phyloP scores from a whole-genome alignment of 2,113 vertebrate species.

The western clawed frog (Xenopus tropicalis) region DNA sequence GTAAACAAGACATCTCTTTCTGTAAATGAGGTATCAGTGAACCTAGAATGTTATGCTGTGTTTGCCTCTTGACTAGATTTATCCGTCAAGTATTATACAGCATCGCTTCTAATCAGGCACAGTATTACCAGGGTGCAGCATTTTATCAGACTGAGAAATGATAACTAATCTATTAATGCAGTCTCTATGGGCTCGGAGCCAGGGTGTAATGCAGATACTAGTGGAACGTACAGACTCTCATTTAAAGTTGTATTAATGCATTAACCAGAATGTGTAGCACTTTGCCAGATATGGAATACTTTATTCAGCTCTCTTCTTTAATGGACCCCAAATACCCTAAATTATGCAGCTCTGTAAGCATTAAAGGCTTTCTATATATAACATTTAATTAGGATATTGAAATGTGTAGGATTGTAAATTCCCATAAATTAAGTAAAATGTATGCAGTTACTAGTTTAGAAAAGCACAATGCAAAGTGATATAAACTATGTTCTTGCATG shows the following conservation, averaged over 20 bases:
- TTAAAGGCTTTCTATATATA: slow-evolving; percentile 22
- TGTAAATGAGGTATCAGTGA: too few species aligned
- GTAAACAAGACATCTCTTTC: too few species aligned
- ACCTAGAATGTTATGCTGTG: too few species aligned
- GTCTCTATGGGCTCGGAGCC: neutral
- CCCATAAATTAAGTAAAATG: too few species aligned
- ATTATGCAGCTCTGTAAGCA: too few species aligned
- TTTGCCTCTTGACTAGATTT: neutral
- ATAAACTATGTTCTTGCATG: too few species aligned
- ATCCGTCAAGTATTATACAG: neutral
- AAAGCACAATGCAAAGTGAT: too few species aligned
- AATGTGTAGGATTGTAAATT: too few species aligned
- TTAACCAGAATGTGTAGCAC: slow-evolving; percentile 6
- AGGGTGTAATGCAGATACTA: slow-evolving; percentile 18
- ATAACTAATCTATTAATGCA: slow-evolving; percentile 58
- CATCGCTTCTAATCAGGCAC: slow-evolving; percentile 11
- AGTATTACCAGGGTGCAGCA: slow-evolving; percentile 47
- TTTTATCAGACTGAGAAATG: slow-evolving; percentile 49
- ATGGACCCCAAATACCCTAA: neutral
- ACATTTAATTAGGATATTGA: too few species aligned
- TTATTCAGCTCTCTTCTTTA: neutral
- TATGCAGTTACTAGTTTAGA: too few species aligned
- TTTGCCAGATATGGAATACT: neutral
- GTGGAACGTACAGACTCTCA: slow-evolving; percentile 2
- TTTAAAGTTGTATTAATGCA: slow-evolving; percentile 3